Percentiles rank a stretch among this genome's conserved stretches.
These are phyloP conservation scores for Eilema sororculum DNA, from an alignment of 2,888 invertebrate genomes.

Conservation along the genomic window DNA sequence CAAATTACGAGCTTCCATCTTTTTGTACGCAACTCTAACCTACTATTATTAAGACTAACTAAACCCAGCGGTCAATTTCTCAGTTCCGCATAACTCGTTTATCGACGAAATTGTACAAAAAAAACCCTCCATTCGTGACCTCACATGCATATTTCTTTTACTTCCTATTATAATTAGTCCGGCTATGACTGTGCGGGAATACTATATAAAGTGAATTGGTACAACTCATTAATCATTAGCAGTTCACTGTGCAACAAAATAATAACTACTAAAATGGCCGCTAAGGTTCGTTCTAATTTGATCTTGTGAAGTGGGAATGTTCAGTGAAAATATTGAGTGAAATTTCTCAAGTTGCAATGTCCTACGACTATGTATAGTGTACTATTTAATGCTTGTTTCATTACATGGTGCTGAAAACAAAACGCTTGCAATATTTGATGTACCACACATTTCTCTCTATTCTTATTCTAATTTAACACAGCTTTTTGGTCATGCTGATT, in stretches of 20 bases:
- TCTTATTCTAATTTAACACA: too few species aligned
- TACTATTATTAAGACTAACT: neutral
- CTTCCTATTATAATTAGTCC: conserved; percentile 79
- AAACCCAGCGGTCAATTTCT: conserved; percentile 40
- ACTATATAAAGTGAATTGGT: conserved; percentile 73
- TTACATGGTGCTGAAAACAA: neutral
- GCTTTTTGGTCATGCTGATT: neutral
- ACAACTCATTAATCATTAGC: conserved; percentile 78
- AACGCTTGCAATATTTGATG: too few species aligned
- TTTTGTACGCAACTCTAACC: too few species aligned
- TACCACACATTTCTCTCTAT: neutral
- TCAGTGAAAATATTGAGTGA: conserved; percentile 4
- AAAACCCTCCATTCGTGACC: conserved; percentile 72
- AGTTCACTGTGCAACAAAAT: conserved; percentile 79
- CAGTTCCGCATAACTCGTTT: conserved; percentile 75
- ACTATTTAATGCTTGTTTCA: neutral
- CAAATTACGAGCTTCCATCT: too few species aligned
- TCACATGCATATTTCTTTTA: conserved; percentile 74
- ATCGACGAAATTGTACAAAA: conserved; percentile 76
- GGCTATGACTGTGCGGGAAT: conserved; percentile 70
- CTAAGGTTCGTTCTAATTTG: conserved; percentile 56
- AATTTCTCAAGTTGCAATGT: neutral
- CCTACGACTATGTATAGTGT: neutral
- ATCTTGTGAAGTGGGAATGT: conserved; percentile 9
- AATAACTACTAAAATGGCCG: conserved; percentile 82